Base-by-base conservation (phyloP, 2,888 invertebrate species). In the Acanthacorydalis orientalis region DNA sequence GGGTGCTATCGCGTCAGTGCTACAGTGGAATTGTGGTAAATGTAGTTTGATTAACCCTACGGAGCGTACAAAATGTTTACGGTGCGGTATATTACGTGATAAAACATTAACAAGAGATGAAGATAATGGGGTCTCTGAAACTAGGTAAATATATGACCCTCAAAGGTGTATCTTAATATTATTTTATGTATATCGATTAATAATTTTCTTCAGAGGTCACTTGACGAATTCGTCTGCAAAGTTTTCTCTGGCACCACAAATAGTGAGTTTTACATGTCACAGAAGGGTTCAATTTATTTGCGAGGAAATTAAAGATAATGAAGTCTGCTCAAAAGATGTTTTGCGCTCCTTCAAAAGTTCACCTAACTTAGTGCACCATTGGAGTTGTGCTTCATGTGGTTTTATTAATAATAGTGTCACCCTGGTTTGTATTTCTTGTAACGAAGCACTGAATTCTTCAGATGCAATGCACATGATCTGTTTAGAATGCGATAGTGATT, bases 1-100 rank as follows among this genome's bases (percentile, higher is more conserved):
- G 89, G 89, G 89, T 71, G 87, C 88, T 68, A 88, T 88, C 74
- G 87, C 88, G 71, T 89, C 89, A 68, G 88, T 89, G 73, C 78
- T 89, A 68, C 89, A 89, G 74, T 90, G 88, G 88, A 83, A 86
- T 74, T 89, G 89, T 75, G 78, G 78, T 68, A 77, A 80, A 69
- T 89, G 89, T 73, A 79, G 83, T 70, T 78, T 83, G 69, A 87
- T 89, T 69, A 89, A 89, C 68, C 86, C 88, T 55, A 87, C 86
- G 54, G 88, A 89, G 70, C 80, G 80, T 68, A 72, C 77, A 58
- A 80, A 77, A 73, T 89, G 89, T 69, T 75, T 82, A 73, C 79
- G 84, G 75, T 89, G 88, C 73, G 85, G 83, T 16, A 23, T 33
- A 32, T 37, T 31, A 14, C 47, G 47, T 34, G 43, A 47, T 31